Conservation (phyloP, 2,797 vertebrate genomes). For the Leptoclinus maculatus region DNA sequence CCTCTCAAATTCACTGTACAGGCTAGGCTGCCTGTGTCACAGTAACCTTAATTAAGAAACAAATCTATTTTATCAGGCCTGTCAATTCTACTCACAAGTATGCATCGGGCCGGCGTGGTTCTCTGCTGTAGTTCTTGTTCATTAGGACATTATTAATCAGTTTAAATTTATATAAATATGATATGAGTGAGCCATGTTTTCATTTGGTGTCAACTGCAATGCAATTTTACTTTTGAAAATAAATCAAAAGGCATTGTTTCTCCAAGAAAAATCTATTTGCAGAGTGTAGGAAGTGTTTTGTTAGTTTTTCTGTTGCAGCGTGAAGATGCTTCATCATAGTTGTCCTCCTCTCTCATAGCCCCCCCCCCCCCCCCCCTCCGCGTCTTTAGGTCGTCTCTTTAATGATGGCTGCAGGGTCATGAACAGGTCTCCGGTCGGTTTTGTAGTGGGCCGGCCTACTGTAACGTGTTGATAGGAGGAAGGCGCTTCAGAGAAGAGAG, state of each 20-base stretch:
- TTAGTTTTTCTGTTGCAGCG: conserved; percentile 11
- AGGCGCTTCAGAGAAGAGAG: neutral
- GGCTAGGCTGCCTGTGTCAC: conserved; percentile 26
- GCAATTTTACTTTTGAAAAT: neutral
- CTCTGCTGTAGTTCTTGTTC: neutral
- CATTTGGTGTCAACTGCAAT: neutral
- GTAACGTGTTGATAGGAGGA: neutral
- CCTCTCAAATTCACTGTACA: neutral
- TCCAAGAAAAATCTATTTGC: neutral
- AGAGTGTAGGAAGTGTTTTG: neutral
- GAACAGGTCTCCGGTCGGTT: conserved; percentile 1
- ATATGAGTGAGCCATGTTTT: neutral
- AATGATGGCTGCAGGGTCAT: conserved; percentile 21
- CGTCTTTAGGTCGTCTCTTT: conserved; percentile 2
- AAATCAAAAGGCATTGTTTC: neutral
- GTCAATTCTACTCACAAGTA: neutral
- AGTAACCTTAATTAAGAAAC: conserved; percentile 20
- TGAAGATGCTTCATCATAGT: conserved; percentile 35
- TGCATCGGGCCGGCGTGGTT: neutral
- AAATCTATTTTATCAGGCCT: neutral
- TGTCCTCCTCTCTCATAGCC: conserved; percentile 22
- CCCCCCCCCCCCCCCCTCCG: too few species aligned
- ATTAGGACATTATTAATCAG: neutral
- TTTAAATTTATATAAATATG: neutral
- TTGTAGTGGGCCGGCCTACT: neutral